Evolutionary conservation across 2,888 invertebrate genomes (phyloP), one percentile per base, ranked within the genome.

Genomic region (Eudemis profundana): DNA sequence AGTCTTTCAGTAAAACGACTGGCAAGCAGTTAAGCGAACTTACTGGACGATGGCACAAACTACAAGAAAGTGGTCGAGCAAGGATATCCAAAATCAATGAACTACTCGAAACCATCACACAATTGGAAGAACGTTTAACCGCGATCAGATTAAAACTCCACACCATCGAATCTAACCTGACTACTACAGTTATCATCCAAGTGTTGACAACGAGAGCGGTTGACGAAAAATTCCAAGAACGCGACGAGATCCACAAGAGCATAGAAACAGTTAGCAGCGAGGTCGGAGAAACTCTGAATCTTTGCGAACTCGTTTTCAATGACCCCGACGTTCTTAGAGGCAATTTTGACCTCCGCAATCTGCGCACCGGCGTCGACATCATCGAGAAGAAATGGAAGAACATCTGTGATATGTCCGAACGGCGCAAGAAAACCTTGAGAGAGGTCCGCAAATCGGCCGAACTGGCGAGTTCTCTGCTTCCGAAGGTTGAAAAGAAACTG

Each of bases 371-470:
- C 0, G 94, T 95, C 56, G 94, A 95, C 57, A 95, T 94, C 64
- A 89, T 97, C 10, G 96, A 97, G 74, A 95, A 94, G 78, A 94
- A 96, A 69, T 97, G 97, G 97, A 96, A 95, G 75, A 93, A 93
- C 46, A 94, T 96, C 1, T 97, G 96, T 77, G 94, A 94, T 2
- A 93, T 94, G 78, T 96, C 96, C 0, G 94, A 95, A 4, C 95
- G 95, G 61, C 93, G 95, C 1, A 91, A 90, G 71, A 83, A 76
- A 7, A 78, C 85, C 0, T 78, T 92, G 1, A 87, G 85, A 62
- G 90, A 92, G 66, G 79, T 90, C 10, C 86, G 88, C 3, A 96
- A 96, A 81, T 93, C 94, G 0, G 94, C 94, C 64, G 95, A 96
- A 64, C 82, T 94, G 1, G 84, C 95, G 1, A 94, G 94, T 69